Conservation (phyloP, 1,140 invertebrate genomes). For the Anagrus nilaparvatae region DNA sequence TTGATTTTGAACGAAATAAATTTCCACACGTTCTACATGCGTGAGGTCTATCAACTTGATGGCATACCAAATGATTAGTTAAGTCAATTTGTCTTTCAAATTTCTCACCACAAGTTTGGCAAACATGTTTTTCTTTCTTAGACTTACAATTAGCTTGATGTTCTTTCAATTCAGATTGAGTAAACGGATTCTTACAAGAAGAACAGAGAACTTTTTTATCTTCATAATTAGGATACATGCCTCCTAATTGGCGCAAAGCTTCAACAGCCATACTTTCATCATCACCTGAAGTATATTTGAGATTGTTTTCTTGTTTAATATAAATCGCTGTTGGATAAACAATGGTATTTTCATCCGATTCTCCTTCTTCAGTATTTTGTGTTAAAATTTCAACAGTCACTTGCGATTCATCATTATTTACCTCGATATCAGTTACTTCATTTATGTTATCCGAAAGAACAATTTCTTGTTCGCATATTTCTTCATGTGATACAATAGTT, state of each 20-base stretch:
- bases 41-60: constrained; percentile 36
- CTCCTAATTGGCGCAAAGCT: constrained; percentile 39
- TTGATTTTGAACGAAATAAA: constrained; percentile 34
- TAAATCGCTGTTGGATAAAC: constrained; percentile 33
- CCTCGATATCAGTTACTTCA: constrained; percentile 19
- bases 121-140: constrained; percentile 28
- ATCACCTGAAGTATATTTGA: constrained; percentile 33
- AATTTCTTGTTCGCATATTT: constrained; percentile 33
- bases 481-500: constrained; percentile 32
- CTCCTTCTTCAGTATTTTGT: constrained; percentile 23
- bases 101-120: constrained; percentile 30
- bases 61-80: constrained; percentile 39
- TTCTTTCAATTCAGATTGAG: constrained; percentile 20
- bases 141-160: constrained; percentile 23
- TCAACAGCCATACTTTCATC: constrained; percentile 43
- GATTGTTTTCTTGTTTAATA: constrained; percentile 30
- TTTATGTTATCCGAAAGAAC: constrained; percentile 22
- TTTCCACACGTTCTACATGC: constrained; percentile 37
- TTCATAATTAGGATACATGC: constrained; percentile 36
- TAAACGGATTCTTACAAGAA: constrained; percentile 20
- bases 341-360: constrained; percentile 21
- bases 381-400: constrained; percentile 24
- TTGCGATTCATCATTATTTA: constrained; percentile 14
- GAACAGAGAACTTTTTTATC: constrained; percentile 29
- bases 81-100: constrained; percentile 37